These are phyloP conservation scores for Gymnoscopelus microlampas DNA, from an alignment of 2,797 vertebrate species.

Conservation along the genomic window DNA sequence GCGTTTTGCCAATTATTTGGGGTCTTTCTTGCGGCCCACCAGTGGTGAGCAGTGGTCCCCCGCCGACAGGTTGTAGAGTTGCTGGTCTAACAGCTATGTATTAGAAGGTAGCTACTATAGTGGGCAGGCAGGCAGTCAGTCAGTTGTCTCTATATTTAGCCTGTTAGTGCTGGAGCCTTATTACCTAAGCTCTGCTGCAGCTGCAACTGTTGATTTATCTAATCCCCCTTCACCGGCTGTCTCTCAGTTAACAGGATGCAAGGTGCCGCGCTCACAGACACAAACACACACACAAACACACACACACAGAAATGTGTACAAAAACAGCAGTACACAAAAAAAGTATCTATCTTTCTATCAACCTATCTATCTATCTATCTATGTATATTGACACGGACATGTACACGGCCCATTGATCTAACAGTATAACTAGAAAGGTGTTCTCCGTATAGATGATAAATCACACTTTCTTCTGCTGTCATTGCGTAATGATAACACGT, in stretches of 20 bases:
- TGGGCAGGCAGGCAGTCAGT: slow-evolving; percentile 66
- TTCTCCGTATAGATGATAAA: no score
- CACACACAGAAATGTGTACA: neutral
- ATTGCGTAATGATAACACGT: no score
- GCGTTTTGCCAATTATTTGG: no score
- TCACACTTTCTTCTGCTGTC: no score
- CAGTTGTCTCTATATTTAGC: slow-evolving; percentile 78
- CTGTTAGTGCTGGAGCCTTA: slow-evolving; percentile 67
- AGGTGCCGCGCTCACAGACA: slow-evolving; percentile 29
- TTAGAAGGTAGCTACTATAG: slow-evolving; percentile 55
- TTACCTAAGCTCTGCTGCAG: slow-evolving; percentile 78
- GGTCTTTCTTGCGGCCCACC: no score
- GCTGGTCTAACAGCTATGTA: neutral
- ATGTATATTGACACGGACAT: slow-evolving; percentile 1
- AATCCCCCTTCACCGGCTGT: slow-evolving; percentile 65
- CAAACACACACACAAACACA: neutral
- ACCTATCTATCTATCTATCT: neutral
- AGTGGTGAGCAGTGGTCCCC: no score
- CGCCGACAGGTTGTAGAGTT: no score
- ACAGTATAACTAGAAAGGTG: no score
- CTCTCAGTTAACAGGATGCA: slow-evolving; percentile 49
- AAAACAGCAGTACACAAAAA: no score
- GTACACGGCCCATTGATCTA: neutral
- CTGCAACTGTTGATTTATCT: slow-evolving; percentile 77
- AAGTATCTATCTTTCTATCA: neutral